Base-by-base conservation (phyloP, 2,113 vertebrate species). In the Planiliza haematocheilus region DNA sequence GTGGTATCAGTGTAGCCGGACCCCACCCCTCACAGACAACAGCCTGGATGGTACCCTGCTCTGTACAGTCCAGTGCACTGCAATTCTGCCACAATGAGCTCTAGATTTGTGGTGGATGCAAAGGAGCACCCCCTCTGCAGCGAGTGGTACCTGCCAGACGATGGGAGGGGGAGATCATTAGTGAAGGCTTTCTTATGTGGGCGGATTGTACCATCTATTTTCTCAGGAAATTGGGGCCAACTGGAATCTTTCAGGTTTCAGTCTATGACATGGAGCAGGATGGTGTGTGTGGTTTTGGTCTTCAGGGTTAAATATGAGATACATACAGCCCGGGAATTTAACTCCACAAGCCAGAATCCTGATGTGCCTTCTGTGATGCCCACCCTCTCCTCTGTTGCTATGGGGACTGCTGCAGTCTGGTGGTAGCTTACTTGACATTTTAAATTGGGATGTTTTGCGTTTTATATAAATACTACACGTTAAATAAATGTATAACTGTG, bases 21-120 rank as follows among this genome's bases (percentile, higher is more conserved):
- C 93, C 93, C 91, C 94, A 94, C 94, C 93, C 91, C 93, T 93
- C 90, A 91, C 88, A 82, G 85, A 92, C 90, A 78, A 88, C 91
- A 83, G 89, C 90, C 86, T 89, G 87, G 91, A 92, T 93, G 90
- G 75, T 90, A 81, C 87, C 80, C 90, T 90, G 88, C 85, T 91
- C 86, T 86, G 82, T 84, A 86, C 87, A 91, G 91, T 88, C 91
- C 91, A 87, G 81, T 86, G 86, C 90, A 83, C 93, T 91, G 91
- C 89, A 90, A 93, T 90, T 91, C 91, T 92, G 88, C 87, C 91
- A 93, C 91, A 92, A 79, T 90, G 83, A 90, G 87, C 84, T 79
- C 75, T 81, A 78, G 79, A 85, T 82, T 66, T 79, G 79, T 88
- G 90, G 79, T 88, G 82, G 89, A 87, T 78, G 82, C 75, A 81